Evolutionary conservation across 2,113 vertebrate genomes (phyloP).

Genomic region (Lates calcarifer): DNA sequence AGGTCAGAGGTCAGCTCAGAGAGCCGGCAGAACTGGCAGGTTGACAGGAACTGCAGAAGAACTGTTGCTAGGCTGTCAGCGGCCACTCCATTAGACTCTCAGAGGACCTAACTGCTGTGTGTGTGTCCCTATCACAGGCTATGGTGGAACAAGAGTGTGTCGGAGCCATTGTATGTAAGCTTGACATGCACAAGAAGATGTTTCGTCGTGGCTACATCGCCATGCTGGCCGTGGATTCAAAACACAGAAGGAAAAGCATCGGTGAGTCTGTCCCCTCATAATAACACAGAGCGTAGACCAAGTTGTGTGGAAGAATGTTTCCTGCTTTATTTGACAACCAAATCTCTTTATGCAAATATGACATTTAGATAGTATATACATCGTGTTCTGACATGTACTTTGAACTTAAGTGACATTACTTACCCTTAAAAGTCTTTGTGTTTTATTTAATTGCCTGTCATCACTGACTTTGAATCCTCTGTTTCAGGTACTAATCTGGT

Average conservation of each 20-base stretch:
- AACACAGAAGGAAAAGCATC: conserved; percentile 99
- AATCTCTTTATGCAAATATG: conserved; percentile 42
- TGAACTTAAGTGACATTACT: neutral
- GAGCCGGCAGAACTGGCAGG: conserved; percentile 35
- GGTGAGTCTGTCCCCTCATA: conserved; percentile 85
- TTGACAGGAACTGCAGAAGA: conserved; percentile 27
- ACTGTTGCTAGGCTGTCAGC: neutral
- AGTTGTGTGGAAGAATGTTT: neutral
- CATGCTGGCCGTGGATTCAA: conserved; percentile 99
- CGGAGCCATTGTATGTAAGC: conserved; percentile 99
- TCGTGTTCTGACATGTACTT: neutral
- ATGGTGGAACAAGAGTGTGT: conserved; percentile 99
- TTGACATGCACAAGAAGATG: conserved; percentile 99
- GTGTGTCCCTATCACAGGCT: conserved; percentile 87
- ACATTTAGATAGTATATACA: conserved; percentile 24
- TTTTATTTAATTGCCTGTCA: neutral
- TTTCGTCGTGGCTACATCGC: conserved; percentile 99
- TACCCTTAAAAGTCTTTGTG: neutral
- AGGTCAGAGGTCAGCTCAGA: conserved; percentile 57
- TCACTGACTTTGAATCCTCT: conserved; percentile 14
- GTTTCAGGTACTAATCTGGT: conserved; percentile 99
- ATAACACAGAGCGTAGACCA: neutral
- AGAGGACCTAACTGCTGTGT: neutral
- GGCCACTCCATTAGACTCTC: neutral
- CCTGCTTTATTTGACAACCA: conserved; percentile 26